A percentile compares a stretch with the other conserved stretches of the same genome.
These are phyloP conservation scores for Philonicus albiceps DNA, from an alignment of 2,888 invertebrate species.

Conservation along the genomic window DNA sequence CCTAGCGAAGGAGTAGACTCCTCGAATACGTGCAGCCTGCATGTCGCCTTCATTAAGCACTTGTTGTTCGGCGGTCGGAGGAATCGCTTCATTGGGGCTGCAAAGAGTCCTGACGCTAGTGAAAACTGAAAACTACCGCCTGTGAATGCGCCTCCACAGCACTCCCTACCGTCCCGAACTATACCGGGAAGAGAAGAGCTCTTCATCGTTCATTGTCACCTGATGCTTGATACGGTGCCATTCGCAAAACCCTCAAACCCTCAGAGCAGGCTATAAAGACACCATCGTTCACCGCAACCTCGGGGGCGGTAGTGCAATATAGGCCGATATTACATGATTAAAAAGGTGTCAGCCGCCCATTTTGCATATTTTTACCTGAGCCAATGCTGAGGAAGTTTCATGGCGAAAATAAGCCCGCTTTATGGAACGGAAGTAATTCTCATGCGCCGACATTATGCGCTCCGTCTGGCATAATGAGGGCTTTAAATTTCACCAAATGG, in stretches of 20 bases:
- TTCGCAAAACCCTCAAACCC: not conserved
- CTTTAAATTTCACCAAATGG: not conserved
- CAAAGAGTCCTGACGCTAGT: not conserved
- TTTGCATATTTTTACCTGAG: not conserved
- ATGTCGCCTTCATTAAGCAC: constrained; percentile 7
- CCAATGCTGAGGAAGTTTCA: not conserved
- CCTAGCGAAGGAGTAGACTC: not conserved
- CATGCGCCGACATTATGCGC: not conserved
- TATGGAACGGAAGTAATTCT: not conserved
- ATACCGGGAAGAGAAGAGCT: not conserved
- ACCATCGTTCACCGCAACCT: not conserved
- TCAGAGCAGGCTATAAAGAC: not conserved
- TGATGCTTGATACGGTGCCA: not conserved
- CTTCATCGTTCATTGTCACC: constrained; percentile 26
- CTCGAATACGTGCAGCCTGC: not conserved
- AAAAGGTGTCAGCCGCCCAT: not conserved
- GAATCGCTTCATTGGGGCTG: not conserved
- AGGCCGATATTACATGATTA: constrained; percentile 18
- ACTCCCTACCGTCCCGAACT: not conserved
- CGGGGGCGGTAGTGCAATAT: not conserved
- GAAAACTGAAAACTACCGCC: not conserved
- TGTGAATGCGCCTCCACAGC: not conserved
- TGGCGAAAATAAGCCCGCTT: not conserved
- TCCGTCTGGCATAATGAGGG: not conserved
- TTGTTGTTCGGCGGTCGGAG: constrained; percentile 3